phyloP scores from a whole-genome alignment of 2,888 invertebrate species.

The Diabrotica balteata region DNA sequence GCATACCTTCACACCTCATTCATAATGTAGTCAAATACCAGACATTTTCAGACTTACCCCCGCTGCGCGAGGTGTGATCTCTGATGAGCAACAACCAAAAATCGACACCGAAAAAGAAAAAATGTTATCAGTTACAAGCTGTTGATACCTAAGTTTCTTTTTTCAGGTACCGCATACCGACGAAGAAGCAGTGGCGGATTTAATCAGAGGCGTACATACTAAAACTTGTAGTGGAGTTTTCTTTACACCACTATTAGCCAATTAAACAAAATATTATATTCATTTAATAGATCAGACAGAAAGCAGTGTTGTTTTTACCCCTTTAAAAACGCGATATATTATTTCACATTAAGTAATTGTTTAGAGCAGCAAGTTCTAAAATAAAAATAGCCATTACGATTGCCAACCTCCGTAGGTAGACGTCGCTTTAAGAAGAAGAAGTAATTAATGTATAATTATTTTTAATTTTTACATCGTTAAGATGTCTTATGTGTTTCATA shows the following conservation, averaged over 20 bases:
- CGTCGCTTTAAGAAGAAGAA: too few species aligned
- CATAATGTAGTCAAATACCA: slow-evolving; percentile 19
- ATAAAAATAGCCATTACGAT: too few species aligned
- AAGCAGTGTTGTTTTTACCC: too few species aligned
- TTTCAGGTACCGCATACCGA: slow-evolving; percentile 14
- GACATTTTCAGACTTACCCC: slow-evolving; percentile 18
- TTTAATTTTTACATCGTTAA: too few species aligned
- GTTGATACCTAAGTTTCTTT: slow-evolving; percentile 22
- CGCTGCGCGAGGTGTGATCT: slow-evolving; percentile 21
- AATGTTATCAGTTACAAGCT: slow-evolving; percentile 19
- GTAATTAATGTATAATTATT: too few species aligned
- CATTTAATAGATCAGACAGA: not conserved
- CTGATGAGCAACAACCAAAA: slow-evolving; percentile 12
- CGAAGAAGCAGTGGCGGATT: slow-evolving; percentile 1
- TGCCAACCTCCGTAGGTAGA: too few species aligned
- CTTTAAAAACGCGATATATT: too few species aligned
- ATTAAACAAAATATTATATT: too few species aligned
- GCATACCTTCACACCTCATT: slow-evolving; percentile 13
- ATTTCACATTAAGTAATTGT: too few species aligned
- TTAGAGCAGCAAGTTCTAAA: too few species aligned
- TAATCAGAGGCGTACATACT: not conserved
- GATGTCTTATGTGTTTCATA: too few species aligned
- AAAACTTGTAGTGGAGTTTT: not conserved
- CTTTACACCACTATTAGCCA: too few species aligned
- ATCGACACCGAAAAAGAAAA: slow-evolving; percentile 14